Evolutionary conservation across 2,113 vertebrate genomes (phyloP).

Genomic region (Sitta europaea): DNA sequence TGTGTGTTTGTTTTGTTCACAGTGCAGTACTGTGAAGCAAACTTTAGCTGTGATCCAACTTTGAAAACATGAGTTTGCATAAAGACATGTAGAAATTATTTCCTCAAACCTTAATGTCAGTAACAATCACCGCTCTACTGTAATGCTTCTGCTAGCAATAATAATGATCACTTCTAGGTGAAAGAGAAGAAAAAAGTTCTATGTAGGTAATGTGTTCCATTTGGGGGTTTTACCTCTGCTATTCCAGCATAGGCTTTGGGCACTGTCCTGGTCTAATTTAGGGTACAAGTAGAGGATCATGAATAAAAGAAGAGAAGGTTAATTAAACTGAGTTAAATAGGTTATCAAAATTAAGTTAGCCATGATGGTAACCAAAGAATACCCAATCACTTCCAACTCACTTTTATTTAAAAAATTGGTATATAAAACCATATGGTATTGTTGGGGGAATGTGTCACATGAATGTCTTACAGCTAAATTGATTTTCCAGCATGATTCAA

Average conservation of each 20-base stretch:
- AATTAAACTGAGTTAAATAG: not conserved
- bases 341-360: not conserved
- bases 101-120: not conserved
- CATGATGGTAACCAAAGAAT: not conserved
- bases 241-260: not conserved
- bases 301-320: not conserved
- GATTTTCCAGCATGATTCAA: not conserved
- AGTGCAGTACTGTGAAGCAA: not conserved
- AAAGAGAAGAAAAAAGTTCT: not conserved
- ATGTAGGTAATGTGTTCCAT: not conserved
- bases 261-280: not conserved
- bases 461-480: not conserved
- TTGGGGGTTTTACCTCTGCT: not conserved
- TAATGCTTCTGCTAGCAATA: not conserved
- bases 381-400: not conserved
- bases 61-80: not conserved
- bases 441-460: not conserved
- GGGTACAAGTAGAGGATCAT: not conserved
- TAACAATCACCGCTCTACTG: not conserved
- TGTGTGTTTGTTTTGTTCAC: not conserved
- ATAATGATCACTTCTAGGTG: not conserved
- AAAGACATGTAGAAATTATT: not conserved
- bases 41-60: not conserved
- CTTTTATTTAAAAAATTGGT: not conserved
- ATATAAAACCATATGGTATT: not conserved